Base-by-base conservation (phyloP, 2,797 vertebrate genomes). In the Muscicapa comitata region DNA sequence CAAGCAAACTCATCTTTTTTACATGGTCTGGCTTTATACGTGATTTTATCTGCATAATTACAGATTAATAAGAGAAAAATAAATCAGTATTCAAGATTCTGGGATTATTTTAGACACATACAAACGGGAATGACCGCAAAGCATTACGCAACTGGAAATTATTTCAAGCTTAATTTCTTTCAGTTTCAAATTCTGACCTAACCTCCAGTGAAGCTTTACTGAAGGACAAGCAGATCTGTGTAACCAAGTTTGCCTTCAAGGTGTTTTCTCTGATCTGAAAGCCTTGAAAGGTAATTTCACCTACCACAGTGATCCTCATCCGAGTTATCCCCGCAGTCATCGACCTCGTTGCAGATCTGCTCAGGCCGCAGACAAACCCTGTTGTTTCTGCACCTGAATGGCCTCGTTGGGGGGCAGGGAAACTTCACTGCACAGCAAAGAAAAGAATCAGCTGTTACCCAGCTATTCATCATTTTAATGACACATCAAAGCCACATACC, bases 1-100 rank as follows among this genome's bases (percentile, higher is more conserved):
- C 99, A 99, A 66, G 99, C 98, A 97, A 99, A 99, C 97, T 99
- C 99, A 8, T 98, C 98, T 94, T 99, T 99, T 88, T 98, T 99
- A 93, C 99, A 99, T 2, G 99, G 99, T 23, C 98, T 98, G 91
- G 98, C 97, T 96, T 98, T 98, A 57, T 97, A 97, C 1, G 97
- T 96, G 65, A 98, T 93, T 83, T 98, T 98, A 96, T 98, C 99
- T 99, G 92, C 7, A 51, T 43, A 91, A 92, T 91, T 58, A 91
- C 63, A 94, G 62, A 73, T 79, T 47, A 86, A 45, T 29, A 43
- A 53, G 94, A 80, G 26, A 88, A 94, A 88, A 93, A 83, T 9
- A 57, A 85, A 91, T 92, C 82, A 87, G 47, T 6, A 18, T 88
- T 86, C 74, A 28, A 57, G 40, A 72, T 42, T 38, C 82, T 83